Conservation (phyloP, 2,113 vertebrate genomes). For the Protobothrops flavoviridis region DNA sequence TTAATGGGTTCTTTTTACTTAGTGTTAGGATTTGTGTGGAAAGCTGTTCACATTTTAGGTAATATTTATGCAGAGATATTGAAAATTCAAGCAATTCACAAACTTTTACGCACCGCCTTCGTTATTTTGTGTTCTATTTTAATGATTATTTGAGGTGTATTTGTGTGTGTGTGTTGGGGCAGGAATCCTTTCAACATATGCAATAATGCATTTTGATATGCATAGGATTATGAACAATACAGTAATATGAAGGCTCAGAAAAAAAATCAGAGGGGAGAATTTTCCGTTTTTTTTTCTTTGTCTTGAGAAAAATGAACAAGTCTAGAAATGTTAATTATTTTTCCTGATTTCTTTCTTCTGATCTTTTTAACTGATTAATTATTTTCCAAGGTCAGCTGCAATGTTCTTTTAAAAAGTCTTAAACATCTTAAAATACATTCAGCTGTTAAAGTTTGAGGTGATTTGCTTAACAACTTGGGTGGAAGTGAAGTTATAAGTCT, state of each 20-base stretch:
- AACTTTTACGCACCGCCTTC: neutral
- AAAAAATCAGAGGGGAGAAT: neutral
- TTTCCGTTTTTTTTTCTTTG: neutral
- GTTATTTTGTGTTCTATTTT: neutral
- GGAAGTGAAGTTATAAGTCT: neutral
- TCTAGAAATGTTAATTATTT: neutral
- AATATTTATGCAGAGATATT: neutral
- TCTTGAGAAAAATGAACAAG: neutral
- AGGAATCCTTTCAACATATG: neutral
- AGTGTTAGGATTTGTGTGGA: neutral
- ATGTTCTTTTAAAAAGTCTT: neutral
- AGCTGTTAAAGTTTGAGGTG: neutral
- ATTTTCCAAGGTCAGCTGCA: neutral
- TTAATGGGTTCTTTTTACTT: neutral
- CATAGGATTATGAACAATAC: neutral
- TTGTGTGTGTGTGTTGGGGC: neutral
- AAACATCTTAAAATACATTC: neutral
- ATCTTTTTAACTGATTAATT: neutral
- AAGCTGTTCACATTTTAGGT: neutral
- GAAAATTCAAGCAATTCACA: neutral
- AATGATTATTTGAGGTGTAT: neutral
- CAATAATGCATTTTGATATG: neutral
- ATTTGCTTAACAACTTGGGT: neutral
- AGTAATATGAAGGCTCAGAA: neutral
- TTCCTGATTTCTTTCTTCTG: neutral